These are phyloP conservation scores for Montipora cactus DNA, from an alignment of 64 coral and sea anemone genomes.

Conservation along the genomic window DNA sequence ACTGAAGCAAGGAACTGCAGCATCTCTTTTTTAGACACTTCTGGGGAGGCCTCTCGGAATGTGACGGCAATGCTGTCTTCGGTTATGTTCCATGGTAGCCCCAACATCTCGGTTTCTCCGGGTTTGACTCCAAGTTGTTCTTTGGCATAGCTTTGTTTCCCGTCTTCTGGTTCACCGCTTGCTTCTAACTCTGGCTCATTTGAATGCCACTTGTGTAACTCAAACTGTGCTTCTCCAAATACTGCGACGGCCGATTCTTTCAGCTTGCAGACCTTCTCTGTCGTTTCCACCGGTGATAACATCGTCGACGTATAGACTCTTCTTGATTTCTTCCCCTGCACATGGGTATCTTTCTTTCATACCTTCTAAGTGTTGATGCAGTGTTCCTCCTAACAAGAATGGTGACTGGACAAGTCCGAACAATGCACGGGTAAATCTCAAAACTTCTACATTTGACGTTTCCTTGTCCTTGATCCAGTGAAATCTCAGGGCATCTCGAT, in stretches of 20 bases:
- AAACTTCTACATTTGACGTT: conserved; percentile 3
- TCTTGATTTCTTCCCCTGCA: conserved; percentile 48
- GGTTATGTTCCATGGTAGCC: conserved; percentile 40
- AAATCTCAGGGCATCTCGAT: conserved; percentile 47
- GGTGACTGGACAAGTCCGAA: conserved; percentile 65
- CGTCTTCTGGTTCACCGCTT: not conserved
- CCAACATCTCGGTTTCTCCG: conserved; percentile 40
- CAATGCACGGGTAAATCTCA: conserved; percentile 49
- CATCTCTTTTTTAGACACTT: conserved; percentile 39
- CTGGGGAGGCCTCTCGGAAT: not conserved
- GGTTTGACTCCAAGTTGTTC: conserved; percentile 44
- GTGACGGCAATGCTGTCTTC: conserved; percentile 45
- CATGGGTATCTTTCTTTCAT: conserved; percentile 28
- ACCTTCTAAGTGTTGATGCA: conserved; percentile 38
- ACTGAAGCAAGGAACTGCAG: not conserved
- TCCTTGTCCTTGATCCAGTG: conserved; percentile 28
- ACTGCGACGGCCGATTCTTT: conserved; percentile 34
- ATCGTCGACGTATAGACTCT: conserved; percentile 76
- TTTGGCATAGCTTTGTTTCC: conserved; percentile 37
- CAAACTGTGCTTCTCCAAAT: conserved; percentile 33
- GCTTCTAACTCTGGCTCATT: not conserved
- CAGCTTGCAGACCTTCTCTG: not conserved
- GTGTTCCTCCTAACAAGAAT: conserved; percentile 46
- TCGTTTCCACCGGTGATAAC: conserved; percentile 48
- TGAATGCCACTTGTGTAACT: conserved; percentile 67